Base-by-base conservation (phyloP, 2,888 invertebrate genomes). In the Coremacera marginata region DNA sequence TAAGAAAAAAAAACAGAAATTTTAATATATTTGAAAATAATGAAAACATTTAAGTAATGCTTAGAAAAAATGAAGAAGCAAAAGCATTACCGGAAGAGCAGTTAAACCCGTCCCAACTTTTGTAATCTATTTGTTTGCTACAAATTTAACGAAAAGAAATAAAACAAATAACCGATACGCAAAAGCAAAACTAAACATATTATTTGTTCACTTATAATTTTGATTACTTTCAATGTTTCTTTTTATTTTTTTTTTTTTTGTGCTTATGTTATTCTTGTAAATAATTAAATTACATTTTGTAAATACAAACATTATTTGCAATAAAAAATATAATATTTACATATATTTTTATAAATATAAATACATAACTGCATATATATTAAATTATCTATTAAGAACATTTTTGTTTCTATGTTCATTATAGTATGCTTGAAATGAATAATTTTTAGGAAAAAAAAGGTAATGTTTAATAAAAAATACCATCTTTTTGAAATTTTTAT, bases 71-170 rank as follows among this genome's bases (percentile, higher is more conserved):
- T 67, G 49, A 14, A 37, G 67, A 74, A 74, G 31, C 70, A 81
- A 85, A 84, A 83, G 85, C 87, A 87, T 88, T 88, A 88, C 87
- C 89, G 88, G 88, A 87, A 86, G 88, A 88, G 88, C 88, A 88
- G 88, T 84, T 88, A 88, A 88, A 88, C 88, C 88, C 89, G 87
- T 89, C 88, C 88, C 88, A 89, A 88, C 89, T 85, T 85, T 85
- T 84, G 84, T 84, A 82, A 82, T 79, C 78, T 80, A 81, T 81
- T 79, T 81, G 71, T 67, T 75, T 77, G 71, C 60, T 51, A 70
- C 71, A 77, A 79, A 72, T 51, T 76, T 76, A 77, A 76, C 76
- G 80, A 75, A 75, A 63, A 68, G 67, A 51, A 51, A 72, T 8
- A 70, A 37, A 37, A 55, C 14, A 51, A 72, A 70, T 51, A 68